Evolutionary conservation across 2,888 invertebrate species (phyloP).

Genomic region (Eurytoma adleriae): DNA sequence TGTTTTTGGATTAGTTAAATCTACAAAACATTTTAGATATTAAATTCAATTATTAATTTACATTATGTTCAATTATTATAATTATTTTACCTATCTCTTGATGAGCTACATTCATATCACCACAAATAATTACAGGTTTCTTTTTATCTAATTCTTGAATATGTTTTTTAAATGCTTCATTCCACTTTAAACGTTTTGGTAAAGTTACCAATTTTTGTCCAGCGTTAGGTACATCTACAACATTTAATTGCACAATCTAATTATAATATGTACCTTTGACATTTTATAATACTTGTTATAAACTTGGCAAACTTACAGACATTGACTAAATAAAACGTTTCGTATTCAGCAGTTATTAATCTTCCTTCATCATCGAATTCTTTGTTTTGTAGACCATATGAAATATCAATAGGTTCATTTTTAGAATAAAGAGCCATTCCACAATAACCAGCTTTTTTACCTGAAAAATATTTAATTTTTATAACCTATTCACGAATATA

Average conservation of each 20-base stretch:
- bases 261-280: neutral
- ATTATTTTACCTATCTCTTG: constrained; percentile 86
- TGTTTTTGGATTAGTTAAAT: constrained; percentile 94
- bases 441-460: constrained; percentile 90
- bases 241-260: neutral
- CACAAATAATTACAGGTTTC: constrained; percentile 96
- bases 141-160: constrained; percentile 87
- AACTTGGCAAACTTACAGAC: constrained; percentile 80
- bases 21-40: constrained; percentile 75
- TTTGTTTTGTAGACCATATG: constrained; percentile 86
- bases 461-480: constrained; percentile 69
- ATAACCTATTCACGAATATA: constrained; percentile 17
- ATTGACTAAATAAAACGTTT: constrained; percentile 91
- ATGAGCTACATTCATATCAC: constrained; percentile 99
- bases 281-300: neutral
- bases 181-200: constrained; percentile 93
- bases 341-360: constrained; percentile 94
- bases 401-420: constrained; percentile 88
- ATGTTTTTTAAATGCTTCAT: constrained; percentile 87
- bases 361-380: constrained; percentile 89
- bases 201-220: constrained; percentile 92
- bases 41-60: constrained; percentile 1
- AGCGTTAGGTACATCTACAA: constrained; percentile 93
- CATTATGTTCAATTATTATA: constrained; percentile 11
- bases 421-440: constrained; percentile 94